Base-by-base conservation (phyloP, 2,888 invertebrate species). In the Aleiodes testaceus region DNA sequence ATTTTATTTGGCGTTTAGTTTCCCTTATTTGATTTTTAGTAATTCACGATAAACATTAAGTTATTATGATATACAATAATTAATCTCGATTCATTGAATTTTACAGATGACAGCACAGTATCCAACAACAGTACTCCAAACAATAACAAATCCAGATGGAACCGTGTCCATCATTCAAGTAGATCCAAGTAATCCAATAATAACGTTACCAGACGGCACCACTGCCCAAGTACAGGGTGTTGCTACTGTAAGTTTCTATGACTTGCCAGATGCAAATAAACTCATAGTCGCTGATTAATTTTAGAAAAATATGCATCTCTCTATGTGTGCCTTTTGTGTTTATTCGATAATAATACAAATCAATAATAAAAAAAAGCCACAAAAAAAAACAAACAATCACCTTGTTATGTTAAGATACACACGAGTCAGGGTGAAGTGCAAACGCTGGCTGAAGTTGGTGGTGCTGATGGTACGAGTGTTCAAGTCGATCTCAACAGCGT, bases 61-160 rank as follows among this genome's bases (percentile, higher is more conserved):
- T n/a, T n/a, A n/a, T n/a, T n/a, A n/a, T n/a, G n/a, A n/a, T n/a
- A n/a, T n/a, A n/a, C n/a, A n/a, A n/a, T n/a, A n/a, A n/a, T n/a
- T n/a, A n/a, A n/a, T n/a, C n/a, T n/a, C n/a, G n/a, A n/a, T n/a
- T n/a, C n/a, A n/a, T n/a, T n/a, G n/a, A n/a, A n/a, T n/a, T n/a
- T 81, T 80, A 11, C 83, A 90, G 90, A 89, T 90, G 84, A 87
- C 89, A 85, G 90, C 92, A 61, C 92, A 94, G 88, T 96, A 95
- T 88, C 92, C 95, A 70, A 95, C 97, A 74, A 94, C 97, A 6
- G 95, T 98, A 80, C 91, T 98, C 72, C 98, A 98, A 88, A 97
- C 97, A 6, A 97, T 98, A 88, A 97, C 95, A 81, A 98, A 98
- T 89, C 95, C 97, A 0, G 98, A 98, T 90, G 98, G 98, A 75